These are phyloP conservation scores for Bucorvus abyssinicus DNA, from an alignment of 2,797 vertebrate species.

Conservation along the genomic window DNA sequence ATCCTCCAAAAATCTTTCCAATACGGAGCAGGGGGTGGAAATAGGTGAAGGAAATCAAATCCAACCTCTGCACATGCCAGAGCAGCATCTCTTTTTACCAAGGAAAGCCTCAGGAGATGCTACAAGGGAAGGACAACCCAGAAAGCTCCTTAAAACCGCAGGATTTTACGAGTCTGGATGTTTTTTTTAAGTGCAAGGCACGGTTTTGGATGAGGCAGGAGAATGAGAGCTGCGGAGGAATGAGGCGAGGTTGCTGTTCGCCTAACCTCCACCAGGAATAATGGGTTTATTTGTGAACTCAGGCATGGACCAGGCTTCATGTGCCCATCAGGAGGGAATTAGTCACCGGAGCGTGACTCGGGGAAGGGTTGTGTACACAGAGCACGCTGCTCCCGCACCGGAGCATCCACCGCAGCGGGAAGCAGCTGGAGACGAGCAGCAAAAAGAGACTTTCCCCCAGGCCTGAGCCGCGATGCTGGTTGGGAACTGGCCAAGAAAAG, in stretches of 20 bases:
- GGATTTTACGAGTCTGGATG: background rate
- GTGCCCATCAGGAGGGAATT: background rate
- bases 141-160: rapidly evolving
- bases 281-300: rapidly evolving
- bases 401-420: background rate
- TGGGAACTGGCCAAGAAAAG: background rate
- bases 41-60: background rate
- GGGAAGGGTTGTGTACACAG: background rate
- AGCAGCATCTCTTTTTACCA: background rate
- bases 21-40: rapidly evolving
- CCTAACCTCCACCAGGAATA: background rate
- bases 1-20: background rate
- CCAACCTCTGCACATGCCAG: background rate
- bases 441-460: background rate
- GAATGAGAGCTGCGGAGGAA: background rate
- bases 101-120: background rate
- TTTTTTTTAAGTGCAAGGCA: background rate
- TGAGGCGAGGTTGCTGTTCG: background rate
- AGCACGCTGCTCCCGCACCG: background rate
- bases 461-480: background rate
- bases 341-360: background rate
- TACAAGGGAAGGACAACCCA: background rate
- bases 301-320: background rate
- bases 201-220: rapidly evolving
- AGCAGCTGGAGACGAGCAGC: background rate